A percentile compares a stretch with the other conserved stretches of the same genome.
phyloP scores from a whole-genome alignment of 2,888 invertebrate species.

The Catocala fraxini region DNA sequence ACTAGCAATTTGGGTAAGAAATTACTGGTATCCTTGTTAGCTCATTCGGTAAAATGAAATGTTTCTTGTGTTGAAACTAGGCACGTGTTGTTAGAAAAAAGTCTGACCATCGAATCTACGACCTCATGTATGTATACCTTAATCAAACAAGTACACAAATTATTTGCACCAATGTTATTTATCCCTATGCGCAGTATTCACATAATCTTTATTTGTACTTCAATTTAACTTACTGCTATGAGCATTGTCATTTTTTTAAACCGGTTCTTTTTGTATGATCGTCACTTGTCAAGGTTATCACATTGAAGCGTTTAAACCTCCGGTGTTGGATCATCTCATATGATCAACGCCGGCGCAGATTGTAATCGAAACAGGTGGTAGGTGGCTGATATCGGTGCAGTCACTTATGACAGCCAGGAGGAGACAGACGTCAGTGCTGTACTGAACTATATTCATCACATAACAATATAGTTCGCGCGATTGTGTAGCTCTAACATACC shows the following conservation, averaged over 20 bases:
- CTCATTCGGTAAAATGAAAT: too few relatives aligned
- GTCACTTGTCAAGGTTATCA: conserved; percentile 30
- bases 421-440: conserved; percentile 50
- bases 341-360: conserved; percentile 53
- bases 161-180: conserved; percentile 9
- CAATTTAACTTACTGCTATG: conserved; percentile 1
- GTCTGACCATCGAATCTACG: too few relatives aligned
- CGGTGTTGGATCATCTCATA: conserved; percentile 56
- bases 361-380: conserved; percentile 57
- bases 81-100: too few relatives aligned
- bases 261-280: conserved; percentile 11
- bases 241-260: conserved; percentile 1
- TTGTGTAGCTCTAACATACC: conserved; percentile 23
- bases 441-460: conserved; percentile 17
- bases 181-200: background rate
- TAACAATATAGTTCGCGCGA: conserved; percentile 17
- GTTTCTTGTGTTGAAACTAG: too few relatives aligned
- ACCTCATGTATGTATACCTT: too few relatives aligned
- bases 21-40: too few relatives aligned
- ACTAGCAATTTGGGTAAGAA: too few relatives aligned
- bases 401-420: conserved; percentile 53
- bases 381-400: conserved; percentile 53
- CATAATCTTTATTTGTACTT: conserved; percentile 4
- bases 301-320: conserved; percentile 14
- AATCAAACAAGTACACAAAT: background rate